Evolutionary conservation across 2,888 invertebrate species (phyloP).

Genomic region (Tachina grossa): DNA sequence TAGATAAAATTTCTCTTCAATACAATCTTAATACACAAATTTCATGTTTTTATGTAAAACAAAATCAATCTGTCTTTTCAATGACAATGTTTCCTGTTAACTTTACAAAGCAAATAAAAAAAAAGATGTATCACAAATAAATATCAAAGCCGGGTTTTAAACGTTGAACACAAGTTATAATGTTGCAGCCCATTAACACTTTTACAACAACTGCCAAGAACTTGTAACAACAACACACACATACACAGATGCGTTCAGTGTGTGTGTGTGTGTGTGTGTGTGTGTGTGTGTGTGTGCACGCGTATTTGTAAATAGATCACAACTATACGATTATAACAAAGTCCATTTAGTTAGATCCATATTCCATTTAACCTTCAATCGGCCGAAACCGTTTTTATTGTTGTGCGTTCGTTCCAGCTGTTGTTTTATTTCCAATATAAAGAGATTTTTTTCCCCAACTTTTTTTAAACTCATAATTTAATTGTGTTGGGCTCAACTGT

Average conservation of each 20-base stretch:
- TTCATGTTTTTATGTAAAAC: not conserved
- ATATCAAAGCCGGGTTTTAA: conserved; percentile 38
- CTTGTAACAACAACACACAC: not conserved
- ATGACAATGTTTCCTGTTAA: conserved; percentile 41
- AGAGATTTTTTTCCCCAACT: conserved; percentile 21
- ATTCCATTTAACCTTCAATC: conserved; percentile 66
- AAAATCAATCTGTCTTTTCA: not conserved
- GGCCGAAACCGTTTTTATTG: conserved; percentile 21
- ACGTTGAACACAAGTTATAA: conserved; percentile 47
- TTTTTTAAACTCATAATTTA: conserved; percentile 62
- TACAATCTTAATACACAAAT: too few species aligned
- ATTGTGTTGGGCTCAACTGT: conserved; percentile 64
- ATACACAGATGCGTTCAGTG: too few species aligned
- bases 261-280: too few species aligned
- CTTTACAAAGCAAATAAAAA: conserved; percentile 23
- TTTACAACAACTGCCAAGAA: not conserved
- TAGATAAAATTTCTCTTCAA: too few species aligned
- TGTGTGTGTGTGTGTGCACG: too few species aligned
- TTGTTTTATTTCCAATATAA: conserved; percentile 35
- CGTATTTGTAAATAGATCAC: conserved; percentile 35
- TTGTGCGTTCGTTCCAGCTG: not conserved
- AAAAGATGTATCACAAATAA: conserved; percentile 1
- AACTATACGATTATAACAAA: conserved; percentile 58
- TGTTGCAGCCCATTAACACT: conserved; percentile 40
- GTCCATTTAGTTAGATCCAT: conserved; percentile 60